Percentiles rank a stretch among this genome's conserved stretches.
These are phyloP conservation scores for Alexandromys fortis DNA, from an alignment of 2,113 vertebrate species.

Conservation along the genomic window DNA sequence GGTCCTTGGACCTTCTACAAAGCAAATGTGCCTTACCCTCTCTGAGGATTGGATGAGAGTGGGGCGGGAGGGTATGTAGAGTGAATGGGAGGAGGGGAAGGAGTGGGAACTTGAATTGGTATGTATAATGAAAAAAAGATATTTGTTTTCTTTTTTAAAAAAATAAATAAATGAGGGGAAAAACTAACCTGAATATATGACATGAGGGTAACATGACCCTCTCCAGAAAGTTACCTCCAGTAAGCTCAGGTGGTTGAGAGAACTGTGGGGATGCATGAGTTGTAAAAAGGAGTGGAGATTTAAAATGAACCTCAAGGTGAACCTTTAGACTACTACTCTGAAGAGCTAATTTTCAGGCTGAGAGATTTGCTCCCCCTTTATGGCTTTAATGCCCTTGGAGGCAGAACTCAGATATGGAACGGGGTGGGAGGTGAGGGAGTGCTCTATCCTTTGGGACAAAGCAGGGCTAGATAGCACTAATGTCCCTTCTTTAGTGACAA, in stretches of 20 bases:
- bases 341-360: not conserved
- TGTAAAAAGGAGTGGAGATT: not conserved
- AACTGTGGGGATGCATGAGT: not conserved
- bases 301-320: not conserved
- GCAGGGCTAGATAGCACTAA: not conserved
- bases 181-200: not conserved
- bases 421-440: accelerated
- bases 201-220: not conserved
- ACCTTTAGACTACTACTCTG: not conserved
- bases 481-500: not conserved
- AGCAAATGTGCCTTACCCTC: no score
- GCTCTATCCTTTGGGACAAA: not conserved
- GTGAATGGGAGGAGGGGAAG: no score
- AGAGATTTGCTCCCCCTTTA: not conserved
- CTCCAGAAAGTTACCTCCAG: not conserved
- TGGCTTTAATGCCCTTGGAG: not conserved
- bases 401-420: not conserved
- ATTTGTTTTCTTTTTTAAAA: no score
- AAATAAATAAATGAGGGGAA: not conserved
- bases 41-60: no score
- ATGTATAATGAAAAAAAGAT: no score
- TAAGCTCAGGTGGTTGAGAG: no score
- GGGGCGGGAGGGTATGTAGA: no score
- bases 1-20: no score
- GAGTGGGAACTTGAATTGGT: no score